Conservation (phyloP, 2,888 invertebrate genomes). For the Agrotis puta region DNA sequence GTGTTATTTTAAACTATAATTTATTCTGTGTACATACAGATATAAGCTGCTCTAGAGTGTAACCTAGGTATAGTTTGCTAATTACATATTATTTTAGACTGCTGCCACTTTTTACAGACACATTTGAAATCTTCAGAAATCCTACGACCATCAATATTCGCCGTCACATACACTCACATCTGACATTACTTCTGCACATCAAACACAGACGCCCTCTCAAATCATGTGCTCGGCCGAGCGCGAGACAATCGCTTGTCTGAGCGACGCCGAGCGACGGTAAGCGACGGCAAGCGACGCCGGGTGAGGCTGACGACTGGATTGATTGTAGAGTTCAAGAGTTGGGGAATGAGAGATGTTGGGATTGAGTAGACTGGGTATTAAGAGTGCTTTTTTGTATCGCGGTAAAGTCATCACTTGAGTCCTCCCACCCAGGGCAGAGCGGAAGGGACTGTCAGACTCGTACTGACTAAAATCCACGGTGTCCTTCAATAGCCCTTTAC, state of each 20-base stretch:
- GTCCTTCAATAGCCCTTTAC: no score
- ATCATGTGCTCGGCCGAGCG: slow-evolving; percentile 65
- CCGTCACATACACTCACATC: slow-evolving; percentile 24
- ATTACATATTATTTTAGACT: no score
- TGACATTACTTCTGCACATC: slow-evolving; percentile 36
- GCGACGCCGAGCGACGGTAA: slow-evolving; percentile 30
- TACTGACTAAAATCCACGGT: no score
- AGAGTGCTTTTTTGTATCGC: no score
- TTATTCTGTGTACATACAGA: no score
- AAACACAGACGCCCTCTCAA: slow-evolving; percentile 39
- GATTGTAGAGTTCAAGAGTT: slow-evolving; percentile 23
- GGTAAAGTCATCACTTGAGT: no score
- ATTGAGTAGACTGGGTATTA: not conserved
- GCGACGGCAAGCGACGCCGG: slow-evolving; percentile 1
- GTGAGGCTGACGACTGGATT: slow-evolving; percentile 46
- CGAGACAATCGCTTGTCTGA: slow-evolving; percentile 63
- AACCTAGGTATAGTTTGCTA: no score
- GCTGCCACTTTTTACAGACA: no score
- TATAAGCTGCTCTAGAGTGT: no score
- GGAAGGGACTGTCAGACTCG: no score
- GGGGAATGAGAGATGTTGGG: not conserved
- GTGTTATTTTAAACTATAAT: no score
- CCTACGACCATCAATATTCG: not conserved
- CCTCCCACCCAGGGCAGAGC: no score
- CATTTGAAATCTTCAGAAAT: not conserved